Base-by-base conservation (phyloP, 1,140 invertebrate species). In the Vanessa atalanta region DNA sequence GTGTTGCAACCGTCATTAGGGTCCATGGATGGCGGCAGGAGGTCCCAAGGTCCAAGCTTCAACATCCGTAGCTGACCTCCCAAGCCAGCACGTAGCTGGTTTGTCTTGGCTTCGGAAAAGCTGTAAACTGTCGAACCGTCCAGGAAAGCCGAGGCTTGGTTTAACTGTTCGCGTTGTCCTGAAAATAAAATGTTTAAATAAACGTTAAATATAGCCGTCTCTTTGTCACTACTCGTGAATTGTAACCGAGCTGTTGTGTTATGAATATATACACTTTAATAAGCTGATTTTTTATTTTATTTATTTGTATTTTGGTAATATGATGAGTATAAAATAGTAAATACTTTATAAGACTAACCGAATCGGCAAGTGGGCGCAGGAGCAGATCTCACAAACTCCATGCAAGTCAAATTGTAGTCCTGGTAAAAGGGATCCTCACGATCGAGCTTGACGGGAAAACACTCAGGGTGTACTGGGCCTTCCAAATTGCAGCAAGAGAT, bases 81-180 rank as follows among this genome's bases (percentile, higher is more conserved):
- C 0, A 82, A 68, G 31, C 94, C 94, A 12, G 89, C 90, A 0
- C 96, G 93, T 7, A 97, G 86, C 16, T 92, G 83, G 0, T 85
- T 76, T 8, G 94, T 87, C n/a, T 94, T 91, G 26, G 93, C 80
- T 37, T 93, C 83, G 16, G 94, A 93, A 48, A 94, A 94, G 0
- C 97, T 97, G 81, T 98, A 98, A 3, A 98, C 95, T 20, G 95
- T 95, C 0, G 98, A 99, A 1, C 95, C 98, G 90, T 99, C 98
- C 16, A 99, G 95, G 85, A 95, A 99, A 0, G 97, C 95, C 0
- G 97, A 98, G 0, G 97, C 96, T 92, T 98, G 97, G 90, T 98
- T 98, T 20, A 99, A 88, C 85, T 99, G 98, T 87, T 99, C 95
- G 12, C 98, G 93, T 13, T 96, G 96, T 20, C 95, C 95, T 95